Conservation (phyloP, 1,140 invertebrate species). For the Rhyacophila brunnea region DNA sequence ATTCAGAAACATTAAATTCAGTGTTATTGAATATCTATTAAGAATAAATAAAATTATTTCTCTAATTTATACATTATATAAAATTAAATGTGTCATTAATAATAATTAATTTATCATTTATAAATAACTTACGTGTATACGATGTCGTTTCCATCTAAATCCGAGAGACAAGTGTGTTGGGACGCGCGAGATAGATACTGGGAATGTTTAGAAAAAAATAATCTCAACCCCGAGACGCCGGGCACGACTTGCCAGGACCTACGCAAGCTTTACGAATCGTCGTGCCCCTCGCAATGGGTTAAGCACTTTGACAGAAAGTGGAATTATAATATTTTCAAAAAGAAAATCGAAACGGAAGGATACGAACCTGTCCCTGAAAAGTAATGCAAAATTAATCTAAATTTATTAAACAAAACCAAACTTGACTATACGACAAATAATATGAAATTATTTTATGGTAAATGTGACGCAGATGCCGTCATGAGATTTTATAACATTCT, state of each 20-base stretch:
- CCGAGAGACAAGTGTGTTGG: slow-evolving; percentile 82
- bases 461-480: no score
- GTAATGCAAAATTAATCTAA: neutral
- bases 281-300: slow-evolving; percentile 87
- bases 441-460: no score
- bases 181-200: slow-evolving; percentile 81
- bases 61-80: slow-evolving; percentile 5
- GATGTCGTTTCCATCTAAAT: slow-evolving; percentile 85
- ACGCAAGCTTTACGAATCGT: slow-evolving; percentile 76
- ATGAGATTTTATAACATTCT: no score
- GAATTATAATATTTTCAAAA: slow-evolving; percentile 85
- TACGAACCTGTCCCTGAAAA: slow-evolving; percentile 63
- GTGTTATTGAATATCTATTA: slow-evolving; percentile 2
- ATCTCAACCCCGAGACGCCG: slow-evolving; percentile 41
- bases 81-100: slow-evolving; percentile 2
- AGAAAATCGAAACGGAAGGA: slow-evolving; percentile 81
- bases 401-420: no score
- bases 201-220: slow-evolving; percentile 78
- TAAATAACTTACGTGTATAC: slow-evolving; percentile 35
- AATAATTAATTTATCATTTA: neutral
- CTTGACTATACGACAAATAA: no score
- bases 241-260: slow-evolving; percentile 66
- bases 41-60: slow-evolving; percentile 1
- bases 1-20: neutral
- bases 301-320: slow-evolving; percentile 91